A percentile compares a stretch with the other conserved stretches of the same genome.
Evolutionary conservation across 64 coral and sea anemone genomes (phyloP).

Genomic region (Stichodactyla mertensii): DNA sequence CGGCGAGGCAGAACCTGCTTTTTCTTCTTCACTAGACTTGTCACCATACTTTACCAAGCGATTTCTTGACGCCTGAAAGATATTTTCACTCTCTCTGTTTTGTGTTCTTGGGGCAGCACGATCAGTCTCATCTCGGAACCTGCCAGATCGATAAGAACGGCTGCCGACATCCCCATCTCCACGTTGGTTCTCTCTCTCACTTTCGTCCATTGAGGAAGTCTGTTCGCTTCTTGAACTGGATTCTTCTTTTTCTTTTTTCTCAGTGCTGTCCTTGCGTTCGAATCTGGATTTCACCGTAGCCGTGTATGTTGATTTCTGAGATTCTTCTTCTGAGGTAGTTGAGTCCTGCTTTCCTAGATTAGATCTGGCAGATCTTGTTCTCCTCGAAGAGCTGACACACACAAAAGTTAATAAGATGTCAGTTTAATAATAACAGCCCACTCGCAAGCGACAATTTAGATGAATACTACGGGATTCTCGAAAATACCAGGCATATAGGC

Average conservation of each 20-base stretch:
- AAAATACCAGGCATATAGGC: not conserved
- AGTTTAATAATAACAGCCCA: not conserved
- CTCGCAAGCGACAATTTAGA: not conserved
- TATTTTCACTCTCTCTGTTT: not conserved
- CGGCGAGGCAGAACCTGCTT: not conserved
- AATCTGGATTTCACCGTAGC: slow-evolving; percentile 49
- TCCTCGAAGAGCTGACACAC: not conserved
- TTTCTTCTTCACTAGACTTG: slow-evolving; percentile 9
- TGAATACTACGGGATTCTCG: not conserved
- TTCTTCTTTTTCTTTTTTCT: slow-evolving; percentile 6
- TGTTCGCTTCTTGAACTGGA: slow-evolving; percentile 11
- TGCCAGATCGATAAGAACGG: not conserved
- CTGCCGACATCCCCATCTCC: not conserved
- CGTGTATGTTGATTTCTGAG: slow-evolving; percentile 40
- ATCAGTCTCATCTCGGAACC: slow-evolving; percentile 11
- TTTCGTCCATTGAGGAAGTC: slow-evolving; percentile 30
- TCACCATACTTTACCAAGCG: not conserved
- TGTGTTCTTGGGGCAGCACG: slow-evolving; percentile 1
- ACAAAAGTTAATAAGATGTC: not conserved
- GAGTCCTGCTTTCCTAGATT: slow-evolving; percentile 33
- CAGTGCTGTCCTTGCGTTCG: slow-evolving; percentile 31
- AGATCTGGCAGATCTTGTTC: slow-evolving; percentile 6
- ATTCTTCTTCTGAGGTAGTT: slow-evolving; percentile 36
- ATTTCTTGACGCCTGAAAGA: not conserved
- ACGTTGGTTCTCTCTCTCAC: slow-evolving; percentile 20